Conservation (phyloP, 2,113 vertebrate genomes). For the Sceloporus undulatus region DNA sequence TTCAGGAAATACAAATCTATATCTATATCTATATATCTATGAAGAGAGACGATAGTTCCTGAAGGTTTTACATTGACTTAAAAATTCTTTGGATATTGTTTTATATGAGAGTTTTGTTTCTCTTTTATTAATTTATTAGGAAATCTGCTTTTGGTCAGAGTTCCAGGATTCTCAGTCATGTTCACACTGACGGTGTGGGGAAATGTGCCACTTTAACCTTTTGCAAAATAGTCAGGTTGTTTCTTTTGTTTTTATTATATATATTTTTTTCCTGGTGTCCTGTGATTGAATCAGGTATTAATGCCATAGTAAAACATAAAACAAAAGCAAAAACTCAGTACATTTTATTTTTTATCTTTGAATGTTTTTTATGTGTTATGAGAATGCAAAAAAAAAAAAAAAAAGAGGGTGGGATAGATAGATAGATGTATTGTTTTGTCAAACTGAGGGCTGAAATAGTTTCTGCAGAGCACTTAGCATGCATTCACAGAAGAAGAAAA, state of each 20-base stretch:
- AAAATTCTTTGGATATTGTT: slow-evolving; percentile 73
- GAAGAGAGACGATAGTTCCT: slow-evolving; percentile 68
- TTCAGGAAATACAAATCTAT: slow-evolving; percentile 73
- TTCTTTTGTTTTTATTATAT: not conserved
- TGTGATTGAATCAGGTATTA: slow-evolving; percentile 23
- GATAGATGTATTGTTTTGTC: not conserved
- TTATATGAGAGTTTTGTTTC: slow-evolving; percentile 67
- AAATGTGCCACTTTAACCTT: slow-evolving; percentile 68
- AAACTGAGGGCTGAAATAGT: not conserved
- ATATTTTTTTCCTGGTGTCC: not conserved
- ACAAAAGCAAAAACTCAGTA: not conserved
- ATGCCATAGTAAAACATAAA: slow-evolving; percentile 12
- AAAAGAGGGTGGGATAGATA: not conserved
- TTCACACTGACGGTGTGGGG: slow-evolving; percentile 62
- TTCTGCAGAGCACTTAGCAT: not conserved
- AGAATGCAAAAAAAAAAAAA: slow-evolving; percentile 32
- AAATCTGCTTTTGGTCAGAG: slow-evolving; percentile 71
- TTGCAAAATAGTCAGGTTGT: slow-evolving; percentile 22
- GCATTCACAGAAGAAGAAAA: not conserved
- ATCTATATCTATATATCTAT: slow-evolving; percentile 44
- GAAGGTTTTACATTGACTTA: slow-evolving; percentile 72
- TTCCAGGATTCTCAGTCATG: slow-evolving; percentile 61
- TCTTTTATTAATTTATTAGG: slow-evolving; percentile 81
- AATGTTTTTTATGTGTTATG: not conserved
- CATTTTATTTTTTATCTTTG: slow-evolving; percentile 18